Percentiles rank a stretch among this genome's conserved stretches.
Conservation (phyloP, 2,888 invertebrate genomes). For the Athalia rosae region DNA sequence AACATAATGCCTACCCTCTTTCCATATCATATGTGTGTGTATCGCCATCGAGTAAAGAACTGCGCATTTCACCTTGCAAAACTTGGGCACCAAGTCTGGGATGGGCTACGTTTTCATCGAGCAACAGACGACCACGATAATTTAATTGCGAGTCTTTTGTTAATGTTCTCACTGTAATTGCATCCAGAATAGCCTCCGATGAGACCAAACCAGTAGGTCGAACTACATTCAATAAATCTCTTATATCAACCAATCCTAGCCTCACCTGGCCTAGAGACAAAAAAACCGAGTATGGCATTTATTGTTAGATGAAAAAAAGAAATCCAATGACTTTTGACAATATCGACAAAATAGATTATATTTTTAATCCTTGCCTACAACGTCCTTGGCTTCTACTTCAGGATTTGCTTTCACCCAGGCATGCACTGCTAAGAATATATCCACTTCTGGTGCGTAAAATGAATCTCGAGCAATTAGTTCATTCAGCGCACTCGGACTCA, state of each 20-base stretch:
- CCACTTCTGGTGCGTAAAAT: constrained; percentile 96
- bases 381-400: constrained; percentile 73
- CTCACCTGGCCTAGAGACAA: constrained; percentile 74
- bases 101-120: constrained; percentile 95
- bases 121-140: constrained; percentile 89
- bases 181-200: constrained; percentile 94
- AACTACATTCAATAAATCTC: constrained; percentile 91
- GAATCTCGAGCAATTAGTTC: constrained; percentile 93
- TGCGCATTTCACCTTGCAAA: constrained; percentile 91
- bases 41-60: constrained; percentile 93
- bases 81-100: constrained; percentile 89
- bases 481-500: constrained; percentile 89
- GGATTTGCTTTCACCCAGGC: constrained; percentile 90
- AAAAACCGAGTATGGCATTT: too few species aligned
- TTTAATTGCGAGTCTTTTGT: constrained; percentile 85
- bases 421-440: constrained; percentile 93
- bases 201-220: constrained; percentile 90
- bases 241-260: constrained; percentile 90
- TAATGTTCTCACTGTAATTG: constrained; percentile 91
- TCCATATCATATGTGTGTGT: constrained; percentile 92
- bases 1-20: constrained; percentile 81
- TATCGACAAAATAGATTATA: neutral
- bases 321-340: too few species aligned
- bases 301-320: neutral
- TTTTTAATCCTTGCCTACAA: constrained; percentile 61